Base-by-base conservation (phyloP, 2,797 vertebrate genomes). In the Sebastes kiyomatsui region DNA sequence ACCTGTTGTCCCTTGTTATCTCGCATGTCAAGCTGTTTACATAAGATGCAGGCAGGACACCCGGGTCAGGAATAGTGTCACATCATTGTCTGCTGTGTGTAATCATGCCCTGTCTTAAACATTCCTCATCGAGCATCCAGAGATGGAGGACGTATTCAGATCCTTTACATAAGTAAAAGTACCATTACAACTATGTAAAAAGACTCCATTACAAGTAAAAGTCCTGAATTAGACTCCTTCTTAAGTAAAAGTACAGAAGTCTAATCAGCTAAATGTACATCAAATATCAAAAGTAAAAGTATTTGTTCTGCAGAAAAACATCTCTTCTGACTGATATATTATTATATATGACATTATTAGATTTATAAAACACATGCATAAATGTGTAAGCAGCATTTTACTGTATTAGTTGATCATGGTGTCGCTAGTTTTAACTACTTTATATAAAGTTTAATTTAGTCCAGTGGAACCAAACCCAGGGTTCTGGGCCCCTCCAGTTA, bases 1-100 rank as follows among this genome's bases (percentile, higher is more conserved):
- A 69, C 6, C 27, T 18, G 25, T 64, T 59, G 68, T 59, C 42
- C 30, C 27, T 10, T 68, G 33, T 64, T 59, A 42, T 66, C 61
- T 25, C 35, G 11, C 23, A 59, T 75, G 55, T 75, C n/a, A 59
- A 68, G 23, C 70, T 79, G 79, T 77, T 75, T 46, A 65, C 14
- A 27, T 30, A 72, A 68, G 61, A 65, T 35, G 56, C 56, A 46
- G 22, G 14, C 35, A 22, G 23, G 55, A 73, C 22, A 1, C 66
- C 42, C 23, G 23, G 28, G 25, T 52, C 72, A 73, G 2, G 4
- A 72, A 55, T 2, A 60, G 22, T 58, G 52, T 70, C 54, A 54
- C 23, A 52, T 32, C 27, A 52, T 32, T 18, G 30, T 77, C 27
- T 67, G 1, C 25, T 58, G 18, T 61, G 18, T 61, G 6, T 27